Evolutionary conservation across 2,888 invertebrate genomes (phyloP).

Genomic region (Noctua comes): DNA sequence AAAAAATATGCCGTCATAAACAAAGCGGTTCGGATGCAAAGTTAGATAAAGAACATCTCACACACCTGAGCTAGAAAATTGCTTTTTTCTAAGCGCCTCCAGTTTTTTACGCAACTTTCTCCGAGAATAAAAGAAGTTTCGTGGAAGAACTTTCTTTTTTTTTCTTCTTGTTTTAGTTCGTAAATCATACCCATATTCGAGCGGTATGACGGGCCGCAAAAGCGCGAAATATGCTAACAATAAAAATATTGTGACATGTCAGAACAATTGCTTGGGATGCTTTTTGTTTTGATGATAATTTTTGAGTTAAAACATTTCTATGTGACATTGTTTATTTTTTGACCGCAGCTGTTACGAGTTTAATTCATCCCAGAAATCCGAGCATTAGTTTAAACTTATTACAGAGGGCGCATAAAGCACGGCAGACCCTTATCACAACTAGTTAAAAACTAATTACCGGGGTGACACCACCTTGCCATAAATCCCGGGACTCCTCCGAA

Average conservation of each 20-base stretch:
- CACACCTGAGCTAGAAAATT: conserved; percentile 91
- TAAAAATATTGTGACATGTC: conserved; percentile 88
- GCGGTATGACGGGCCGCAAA: conserved; percentile 81
- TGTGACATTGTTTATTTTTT: conserved; percentile 64
- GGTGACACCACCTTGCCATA: conserved; percentile 90
- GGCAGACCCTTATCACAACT: conserved; percentile 90
- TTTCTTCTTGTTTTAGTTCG: conserved; percentile 76
- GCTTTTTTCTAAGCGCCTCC: conserved; percentile 90
- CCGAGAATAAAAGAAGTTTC: conserved; percentile 89
- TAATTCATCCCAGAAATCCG: conserved; percentile 72
- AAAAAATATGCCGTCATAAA: conserved; percentile 89
- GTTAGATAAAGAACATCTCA: conserved; percentile 91
- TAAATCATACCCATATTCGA: conserved; percentile 85
- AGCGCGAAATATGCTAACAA: conserved; percentile 84
- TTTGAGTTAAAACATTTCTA: conserved; percentile 58
- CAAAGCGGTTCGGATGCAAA: conserved; percentile 90
- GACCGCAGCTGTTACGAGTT: conserved; percentile 69
- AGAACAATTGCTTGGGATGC: conserved; percentile 76
- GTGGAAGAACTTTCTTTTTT: conserved; percentile 86
- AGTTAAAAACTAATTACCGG: conserved; percentile 91
- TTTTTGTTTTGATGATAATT: conserved; percentile 79
- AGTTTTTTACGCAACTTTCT: conserved; percentile 90
- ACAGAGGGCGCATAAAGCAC: conserved; percentile 84
- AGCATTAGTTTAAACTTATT: conserved; percentile 84
- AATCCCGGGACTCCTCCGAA: conserved; percentile 88